Percentiles rank a stretch among this genome's conserved stretches.
Evolutionary conservation across 2,113 vertebrate genomes (phyloP).

Genomic region (Dicrurus megarhynchus): DNA sequence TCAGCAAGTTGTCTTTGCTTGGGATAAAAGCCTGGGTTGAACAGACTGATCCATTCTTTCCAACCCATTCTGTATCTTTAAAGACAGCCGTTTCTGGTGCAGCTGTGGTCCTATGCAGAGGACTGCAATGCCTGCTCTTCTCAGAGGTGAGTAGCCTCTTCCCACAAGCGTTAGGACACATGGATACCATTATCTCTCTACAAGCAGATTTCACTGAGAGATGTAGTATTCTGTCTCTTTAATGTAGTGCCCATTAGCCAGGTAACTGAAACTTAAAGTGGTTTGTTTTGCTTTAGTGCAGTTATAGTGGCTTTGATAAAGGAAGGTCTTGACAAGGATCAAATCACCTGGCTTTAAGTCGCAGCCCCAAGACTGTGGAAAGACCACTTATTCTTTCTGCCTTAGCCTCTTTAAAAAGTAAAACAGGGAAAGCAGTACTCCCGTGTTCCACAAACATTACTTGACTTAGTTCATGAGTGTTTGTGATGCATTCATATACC

Average conservation of each 20-base stretch:
- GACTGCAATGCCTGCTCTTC: not conserved
- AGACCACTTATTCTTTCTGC: not conserved
- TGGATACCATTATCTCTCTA: not conserved
- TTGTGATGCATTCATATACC: not conserved
- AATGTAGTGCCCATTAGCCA: not conserved
- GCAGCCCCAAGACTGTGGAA: not conserved
- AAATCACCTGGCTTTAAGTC: not conserved
- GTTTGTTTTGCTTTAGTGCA: not conserved
- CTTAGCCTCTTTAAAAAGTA: not conserved
- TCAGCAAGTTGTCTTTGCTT: not conserved
- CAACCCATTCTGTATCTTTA: not conserved
- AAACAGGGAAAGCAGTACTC: not conserved
- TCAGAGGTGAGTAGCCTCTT: not conserved
- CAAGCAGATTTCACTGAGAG: not conserved
- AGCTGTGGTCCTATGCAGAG: not conserved
- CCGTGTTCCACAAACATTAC: not conserved
- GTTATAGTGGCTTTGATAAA: not conserved
- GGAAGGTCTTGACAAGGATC: not conserved
- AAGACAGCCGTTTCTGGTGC: not conserved
- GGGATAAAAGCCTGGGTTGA: not conserved
- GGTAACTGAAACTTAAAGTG: not conserved
- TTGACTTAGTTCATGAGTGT: not conserved
- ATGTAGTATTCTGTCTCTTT: not conserved
- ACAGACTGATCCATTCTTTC: not conserved
- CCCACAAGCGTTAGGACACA: rapidly evolving